Base-by-base conservation (phyloP, 2,113 vertebrate genomes). In the Actenoides lindsayi region DNA sequence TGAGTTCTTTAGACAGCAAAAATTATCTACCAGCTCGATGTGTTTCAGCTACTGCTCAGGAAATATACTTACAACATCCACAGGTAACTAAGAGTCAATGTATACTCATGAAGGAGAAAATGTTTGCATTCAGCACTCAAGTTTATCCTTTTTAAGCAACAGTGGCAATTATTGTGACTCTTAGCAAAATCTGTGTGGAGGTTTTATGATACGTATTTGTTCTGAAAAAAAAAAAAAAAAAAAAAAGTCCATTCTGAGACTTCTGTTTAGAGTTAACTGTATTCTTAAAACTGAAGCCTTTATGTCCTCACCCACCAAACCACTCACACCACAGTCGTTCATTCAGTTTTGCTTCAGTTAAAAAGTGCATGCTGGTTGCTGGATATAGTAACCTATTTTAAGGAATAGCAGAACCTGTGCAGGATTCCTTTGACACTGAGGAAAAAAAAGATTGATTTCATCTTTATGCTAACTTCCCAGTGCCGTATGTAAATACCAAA, bases 221-320 rank as follows among this genome's bases (percentile, higher is more conserved):
- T 83, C 11, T 77, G 25, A 6, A 27, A 50, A 65, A 65, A 31
- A 46, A 65, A 31, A 46, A 65, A 65, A 35, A 46, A 31, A n/a
- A 78, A 69, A 67, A 60, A 81, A 1, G 4, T 18, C 23, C 19
- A 69, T 51, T 70, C 39, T 90, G 54, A 93, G 64, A 71, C 23
- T 82, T 80, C 50, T 39, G 6, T 87, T 87, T 87, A 83, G 33
- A 79, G 65, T 85, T 84, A 68, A 81, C 18, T 30, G 30, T 50
- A 44, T 86, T 80, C 54, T 18, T 92, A 76, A 96, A 95, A 94
- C 67, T 87, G 79, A 95, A 95, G 39, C 39, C 16, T 59, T 39
- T 39, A 78, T 89, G 84, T 91, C 54, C 57, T 87, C 12, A 80
- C 25, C 42, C 48, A 80, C 46, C 73, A 91, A 86, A 91, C 60